phyloP scores from a whole-genome alignment of 1,140 invertebrate species.

The Musca vetustissima region DNA sequence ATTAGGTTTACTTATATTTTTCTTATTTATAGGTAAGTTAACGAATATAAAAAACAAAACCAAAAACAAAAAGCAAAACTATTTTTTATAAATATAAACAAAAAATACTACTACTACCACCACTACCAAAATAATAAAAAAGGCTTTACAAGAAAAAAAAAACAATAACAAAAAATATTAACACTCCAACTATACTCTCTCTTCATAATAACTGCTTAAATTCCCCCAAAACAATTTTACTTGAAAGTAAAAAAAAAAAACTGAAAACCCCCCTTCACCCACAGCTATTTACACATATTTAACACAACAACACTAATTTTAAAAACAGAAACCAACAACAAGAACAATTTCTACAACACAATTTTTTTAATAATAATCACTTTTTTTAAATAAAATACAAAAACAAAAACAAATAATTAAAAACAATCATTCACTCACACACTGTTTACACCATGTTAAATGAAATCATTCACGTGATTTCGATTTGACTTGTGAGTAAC shows the following conservation, averaged over 20 bases:
- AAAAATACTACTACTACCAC: not conserved
- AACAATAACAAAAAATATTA: not conserved
- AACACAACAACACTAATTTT: slow-evolving; percentile 23
- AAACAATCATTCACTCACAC: too few relatives aligned
- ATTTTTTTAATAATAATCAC: too few relatives aligned
- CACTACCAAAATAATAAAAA: too few relatives aligned
- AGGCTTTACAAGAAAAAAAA: not conserved
- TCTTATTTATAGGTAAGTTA: slow-evolving; percentile 96
- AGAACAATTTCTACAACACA: not conserved
- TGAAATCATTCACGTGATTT: too few relatives aligned
- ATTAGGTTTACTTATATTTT: slow-evolving; percentile 99
- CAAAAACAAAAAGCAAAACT: slow-evolving; percentile 16
- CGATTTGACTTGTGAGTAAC: too few relatives aligned
- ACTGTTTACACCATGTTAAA: too few relatives aligned
- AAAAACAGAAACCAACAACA: not conserved
- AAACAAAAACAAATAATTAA: too few relatives aligned
- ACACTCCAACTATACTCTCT: not conserved
- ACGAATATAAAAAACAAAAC: slow-evolving; percentile 33
- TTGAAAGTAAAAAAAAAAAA: slow-evolving; percentile 11
- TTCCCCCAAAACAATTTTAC: slow-evolving; percentile 4
- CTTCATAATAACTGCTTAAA: slow-evolving; percentile 21
- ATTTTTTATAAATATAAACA: not conserved
- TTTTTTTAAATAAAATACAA: too few relatives aligned
- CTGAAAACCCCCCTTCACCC: slow-evolving; percentile 22
- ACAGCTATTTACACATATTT: slow-evolving; percentile 19